Base-by-base conservation (phyloP, 2,797 vertebrate genomes). In the Lateolabrax maculatus region DNA sequence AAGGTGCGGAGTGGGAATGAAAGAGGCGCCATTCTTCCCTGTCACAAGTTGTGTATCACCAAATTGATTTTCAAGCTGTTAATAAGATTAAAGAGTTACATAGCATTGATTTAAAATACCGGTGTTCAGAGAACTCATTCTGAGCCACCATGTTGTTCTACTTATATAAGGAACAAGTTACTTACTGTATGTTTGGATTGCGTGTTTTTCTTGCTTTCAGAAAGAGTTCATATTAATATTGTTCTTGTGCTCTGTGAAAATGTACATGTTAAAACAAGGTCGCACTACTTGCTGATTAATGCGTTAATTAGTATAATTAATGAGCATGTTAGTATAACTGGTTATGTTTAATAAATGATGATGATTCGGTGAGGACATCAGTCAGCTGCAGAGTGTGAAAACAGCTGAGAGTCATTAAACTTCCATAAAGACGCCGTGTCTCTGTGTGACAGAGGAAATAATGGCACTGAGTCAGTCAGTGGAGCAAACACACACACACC, bases 371-470 rank as follows among this genome's bases (percentile, higher is more conserved):
- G 71, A 62, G 21, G 56, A 77, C 74, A 67, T 56, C 66, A 58
- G 70, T 62, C 63, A 36, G 70, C 72, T 58, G 68, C 58, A 36
- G 39, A 36, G 58, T 62, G 48, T 53, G 52, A 48, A 77, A 51
- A 58, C 79, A 75, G 63, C 55, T 27, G 80, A 73, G 61, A 83
- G 67, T 41, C 77, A 81, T 85, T 83, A 76, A 52, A 78, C 51
- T 27, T 80, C 29, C 48, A 69, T 77, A 44, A 85, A 80, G 71
- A 78, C 7, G 21, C 53, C 46, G 7, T 3, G 52, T 52, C 36
- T 75, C 51, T 11, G 63, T 51, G 71, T 84, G 85, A 81, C 75
- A 66, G 52, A 46, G 55, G 71, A 27, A 77, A 71, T 77, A 77
- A 75, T 63, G 60, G 70, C 41, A 62, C 16, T 1, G n/a, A 68